phyloP scores from a whole-genome alignment of 2,888 invertebrate genomes.

The Eurytoma californica region DNA sequence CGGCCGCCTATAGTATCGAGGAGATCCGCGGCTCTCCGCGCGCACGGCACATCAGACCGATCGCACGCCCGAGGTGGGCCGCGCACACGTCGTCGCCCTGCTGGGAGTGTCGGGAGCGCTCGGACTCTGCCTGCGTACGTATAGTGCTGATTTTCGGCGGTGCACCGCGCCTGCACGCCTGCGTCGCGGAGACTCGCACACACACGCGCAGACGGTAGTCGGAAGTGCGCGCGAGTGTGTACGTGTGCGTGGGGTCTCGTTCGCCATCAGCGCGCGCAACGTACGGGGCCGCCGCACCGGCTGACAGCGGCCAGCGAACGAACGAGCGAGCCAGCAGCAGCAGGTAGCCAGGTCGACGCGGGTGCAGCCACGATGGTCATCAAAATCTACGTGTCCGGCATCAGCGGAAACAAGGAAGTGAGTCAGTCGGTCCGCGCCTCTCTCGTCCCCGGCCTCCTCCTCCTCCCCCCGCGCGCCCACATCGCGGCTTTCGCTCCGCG shows the following conservation, averaged over 20 bases:
- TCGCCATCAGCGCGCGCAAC: too few species aligned
- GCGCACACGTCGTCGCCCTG: too few species aligned
- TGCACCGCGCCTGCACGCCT: too few species aligned
- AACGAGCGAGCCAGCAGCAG: conserved; percentile 28
- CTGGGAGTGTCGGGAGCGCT: too few species aligned
- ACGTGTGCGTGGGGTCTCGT: neutral
- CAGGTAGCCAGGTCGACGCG: conserved; percentile 50
- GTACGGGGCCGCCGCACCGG: conserved; percentile 25
- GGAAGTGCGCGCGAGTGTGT: neutral
- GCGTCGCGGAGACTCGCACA: too few species aligned
- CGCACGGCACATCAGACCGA: neutral
- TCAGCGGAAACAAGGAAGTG: conserved; percentile 96
- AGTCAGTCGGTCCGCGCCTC: conserved; percentile 68
- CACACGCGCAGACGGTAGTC: neutral
- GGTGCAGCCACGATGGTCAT: conserved; percentile 83
- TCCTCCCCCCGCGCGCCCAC: neutral
- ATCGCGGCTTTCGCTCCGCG: too few species aligned
- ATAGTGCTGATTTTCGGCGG: too few species aligned
- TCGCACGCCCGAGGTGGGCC: neutral
- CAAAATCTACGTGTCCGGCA: conserved; percentile 93
- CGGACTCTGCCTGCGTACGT: too few species aligned
- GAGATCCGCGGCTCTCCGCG: conserved; percentile 5
- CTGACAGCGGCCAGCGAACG: conserved; percentile 21
- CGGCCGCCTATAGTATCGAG: conserved; percentile 4
- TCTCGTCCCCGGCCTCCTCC: neutral